Evolutionary conservation across 2,113 vertebrate genomes (phyloP), one percentile per base, ranked within the genome.

Genomic region (Chaetorhynchus papuensis): DNA sequence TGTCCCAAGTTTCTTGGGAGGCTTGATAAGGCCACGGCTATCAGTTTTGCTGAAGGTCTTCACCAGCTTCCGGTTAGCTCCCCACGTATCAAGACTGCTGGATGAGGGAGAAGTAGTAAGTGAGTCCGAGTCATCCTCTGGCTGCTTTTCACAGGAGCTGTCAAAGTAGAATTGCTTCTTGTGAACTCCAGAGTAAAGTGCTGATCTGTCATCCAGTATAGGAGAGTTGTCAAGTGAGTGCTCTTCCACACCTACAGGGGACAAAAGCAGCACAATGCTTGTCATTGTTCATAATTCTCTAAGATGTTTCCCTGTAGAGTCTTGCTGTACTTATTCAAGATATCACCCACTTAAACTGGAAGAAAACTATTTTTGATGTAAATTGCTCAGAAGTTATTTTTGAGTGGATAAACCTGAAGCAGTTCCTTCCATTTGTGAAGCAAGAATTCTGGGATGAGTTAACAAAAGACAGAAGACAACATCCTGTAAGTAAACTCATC

Each of bases 121-220:
- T 19, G 98, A 98, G 95, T 99, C 99, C 0, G 97, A 97, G 70
- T 99, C 98, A 4, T 98, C 99, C 49, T 99, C 99, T 26, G 98
- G 98, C 88, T 98, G 98, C 84, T 98, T 98, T 89, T 99, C 98
- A 1, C 98, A 98, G 22, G 98, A 98, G 78, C 98, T 96, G n/a
- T 98, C 98, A 24, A 97, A 98, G 95, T 97, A 93, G 66, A 98
- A 95, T 5, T 98, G 98, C 97, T 99, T 99, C 98, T 99, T 99
- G 94, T 99, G 98, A 93, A 99, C 98, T 57, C 98, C 99, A 2
- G 99, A 98, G 87, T 99, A 99, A 78, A 99, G 98, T 77, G 99
- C 99, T 0, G 98, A 95, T 94, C 98, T 98, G 93, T 99, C 99
- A 63, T 99, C 99, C 84, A 98, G 98, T 77, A 96, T 95, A 3